phyloP scores from a whole-genome alignment of 2,113 vertebrate genomes.

The Megaceryle maxima region DNA sequence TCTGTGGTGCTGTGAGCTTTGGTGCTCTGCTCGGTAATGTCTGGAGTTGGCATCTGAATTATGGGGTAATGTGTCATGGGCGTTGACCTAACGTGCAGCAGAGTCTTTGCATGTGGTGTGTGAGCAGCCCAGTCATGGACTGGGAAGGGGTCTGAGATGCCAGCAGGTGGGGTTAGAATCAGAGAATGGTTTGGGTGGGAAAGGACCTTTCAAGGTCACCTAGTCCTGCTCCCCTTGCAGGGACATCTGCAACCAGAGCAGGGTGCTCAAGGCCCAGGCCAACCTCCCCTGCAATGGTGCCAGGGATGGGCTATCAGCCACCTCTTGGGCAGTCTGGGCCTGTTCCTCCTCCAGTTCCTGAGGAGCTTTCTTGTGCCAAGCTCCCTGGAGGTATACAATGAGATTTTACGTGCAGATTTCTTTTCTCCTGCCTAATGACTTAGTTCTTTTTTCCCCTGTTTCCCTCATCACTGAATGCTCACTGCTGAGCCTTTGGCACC shows the following conservation, averaged over 20 bases:
- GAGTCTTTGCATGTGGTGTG: fast-evolving
- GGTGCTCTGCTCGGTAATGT: neutral
- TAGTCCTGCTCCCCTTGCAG: neutral
- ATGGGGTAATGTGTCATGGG: fast-evolving
- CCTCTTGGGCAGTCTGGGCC: neutral
- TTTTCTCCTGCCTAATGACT: neutral
- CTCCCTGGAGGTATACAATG: neutral
- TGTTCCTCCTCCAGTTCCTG: neutral
- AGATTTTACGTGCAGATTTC: neutral
- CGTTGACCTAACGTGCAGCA: neutral
- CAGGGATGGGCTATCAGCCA: neutral
- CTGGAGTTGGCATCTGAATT: neutral
- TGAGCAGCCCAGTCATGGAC: neutral
- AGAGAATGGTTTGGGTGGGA: neutral
- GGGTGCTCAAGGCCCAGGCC: neutral
- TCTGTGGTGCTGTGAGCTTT: fast-evolving
- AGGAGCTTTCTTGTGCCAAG: neutral
- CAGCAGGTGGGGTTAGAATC: neutral
- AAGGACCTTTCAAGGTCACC: neutral
- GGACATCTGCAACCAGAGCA: too few species aligned
- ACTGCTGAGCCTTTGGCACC: neutral
- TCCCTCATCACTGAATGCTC: too few species aligned
- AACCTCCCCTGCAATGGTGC: neutral
- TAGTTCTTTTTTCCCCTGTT: neutral
- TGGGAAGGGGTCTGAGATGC: neutral